Conservation (phyloP, 2,888 invertebrate species). For the Apamea sordens region DNA sequence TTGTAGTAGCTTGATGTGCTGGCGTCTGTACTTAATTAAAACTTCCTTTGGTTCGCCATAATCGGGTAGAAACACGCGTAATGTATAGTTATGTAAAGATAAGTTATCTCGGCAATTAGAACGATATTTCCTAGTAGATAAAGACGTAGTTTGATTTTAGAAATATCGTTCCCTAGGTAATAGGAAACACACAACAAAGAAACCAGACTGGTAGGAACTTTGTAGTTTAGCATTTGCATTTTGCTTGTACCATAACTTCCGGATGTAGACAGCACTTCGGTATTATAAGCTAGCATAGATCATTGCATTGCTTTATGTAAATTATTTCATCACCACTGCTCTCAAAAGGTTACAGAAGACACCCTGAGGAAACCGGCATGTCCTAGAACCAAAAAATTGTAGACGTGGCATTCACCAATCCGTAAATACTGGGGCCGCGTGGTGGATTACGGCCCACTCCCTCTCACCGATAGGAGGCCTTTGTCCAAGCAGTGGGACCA, state of each 20-base stretch:
- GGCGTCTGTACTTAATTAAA: not conserved
- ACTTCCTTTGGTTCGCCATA: not conserved
- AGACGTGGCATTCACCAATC: too few relatives aligned
- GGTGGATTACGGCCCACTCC: too few relatives aligned
- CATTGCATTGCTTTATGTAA: too few relatives aligned
- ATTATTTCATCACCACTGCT: too few relatives aligned
- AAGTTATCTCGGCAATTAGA: not conserved
- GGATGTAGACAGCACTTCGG: not conserved
- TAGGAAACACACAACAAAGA: not conserved
- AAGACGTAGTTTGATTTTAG: not conserved
- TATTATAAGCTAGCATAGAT: not conserved
- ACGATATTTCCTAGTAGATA: not conserved
- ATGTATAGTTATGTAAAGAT: not conserved
- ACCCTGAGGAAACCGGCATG: too few relatives aligned
- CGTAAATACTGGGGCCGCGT: too few relatives aligned
- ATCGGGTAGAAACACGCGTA: not conserved
- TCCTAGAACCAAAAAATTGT: too few relatives aligned
- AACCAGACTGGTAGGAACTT: not conserved
- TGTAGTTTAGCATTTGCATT: not conserved
- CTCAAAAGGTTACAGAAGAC: too few relatives aligned
- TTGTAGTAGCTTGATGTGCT: too few relatives aligned
- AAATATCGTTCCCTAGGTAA: not conserved
- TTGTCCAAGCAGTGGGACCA: too few relatives aligned
- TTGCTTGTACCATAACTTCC: slow-evolving; percentile 1
- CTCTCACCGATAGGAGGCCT: too few relatives aligned